Percentiles rank a stretch among this genome's conserved stretches.
Evolutionary conservation across 2,888 invertebrate species (phyloP).

Genomic region (Tinea semifulvella): DNA sequence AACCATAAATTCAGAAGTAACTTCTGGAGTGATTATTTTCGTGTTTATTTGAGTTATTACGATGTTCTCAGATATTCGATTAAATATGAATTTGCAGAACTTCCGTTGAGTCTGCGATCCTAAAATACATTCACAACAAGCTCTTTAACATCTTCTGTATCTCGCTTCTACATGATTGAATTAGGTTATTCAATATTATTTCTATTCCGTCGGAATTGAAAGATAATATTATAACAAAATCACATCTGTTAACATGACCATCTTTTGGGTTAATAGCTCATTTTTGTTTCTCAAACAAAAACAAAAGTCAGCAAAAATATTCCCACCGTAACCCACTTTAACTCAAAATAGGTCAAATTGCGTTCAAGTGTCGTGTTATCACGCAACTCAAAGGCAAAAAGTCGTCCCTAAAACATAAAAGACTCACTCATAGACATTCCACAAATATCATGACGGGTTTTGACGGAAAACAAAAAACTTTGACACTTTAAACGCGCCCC

Average conservation of each 20-base stretch:
- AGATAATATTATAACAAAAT: too few species aligned
- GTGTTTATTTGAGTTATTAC: conserved; percentile 14
- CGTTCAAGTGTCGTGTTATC: not conserved
- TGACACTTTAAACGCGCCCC: conserved; percentile 36
- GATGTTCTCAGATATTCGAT: conserved; percentile 5
- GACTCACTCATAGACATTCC: conserved; percentile 13
- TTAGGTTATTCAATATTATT: too few species aligned
- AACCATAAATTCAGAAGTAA: conserved; percentile 27
- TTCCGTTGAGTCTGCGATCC: conserved; percentile 5
- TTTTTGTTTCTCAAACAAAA: too few species aligned
- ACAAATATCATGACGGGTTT: conserved; percentile 12
- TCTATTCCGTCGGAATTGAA: too few species aligned
- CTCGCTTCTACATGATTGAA: too few species aligned
- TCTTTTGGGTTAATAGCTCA: too few species aligned
- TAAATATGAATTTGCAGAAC: conserved; percentile 11
- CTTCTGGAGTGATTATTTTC: conserved; percentile 17
- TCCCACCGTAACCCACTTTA: too few species aligned
- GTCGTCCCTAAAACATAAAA: not conserved
- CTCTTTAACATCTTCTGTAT: too few species aligned
- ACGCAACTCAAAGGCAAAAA: conserved; percentile 8
- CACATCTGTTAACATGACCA: too few species aligned
- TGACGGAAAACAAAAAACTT: conserved; percentile 14
- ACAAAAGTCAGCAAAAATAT: too few species aligned
- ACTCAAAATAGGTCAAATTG: conserved; percentile 3
- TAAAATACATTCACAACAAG: conserved; percentile 1